Evolutionary conservation across 2,797 vertebrate genomes (phyloP).

Genomic region (Pipistrellus pygmaeus): DNA sequence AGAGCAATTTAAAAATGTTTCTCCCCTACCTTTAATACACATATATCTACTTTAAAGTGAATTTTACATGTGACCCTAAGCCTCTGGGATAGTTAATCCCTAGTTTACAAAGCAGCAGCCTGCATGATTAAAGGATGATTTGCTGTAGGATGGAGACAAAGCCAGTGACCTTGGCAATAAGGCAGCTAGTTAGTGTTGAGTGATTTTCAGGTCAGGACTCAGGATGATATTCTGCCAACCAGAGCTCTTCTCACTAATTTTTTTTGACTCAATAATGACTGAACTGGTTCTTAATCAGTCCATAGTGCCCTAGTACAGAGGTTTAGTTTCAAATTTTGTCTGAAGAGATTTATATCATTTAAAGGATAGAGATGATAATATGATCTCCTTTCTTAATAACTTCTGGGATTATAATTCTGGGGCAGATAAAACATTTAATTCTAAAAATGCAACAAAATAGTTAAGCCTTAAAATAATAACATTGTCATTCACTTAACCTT

Average conservation of each 20-base stretch:
- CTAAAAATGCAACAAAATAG: not conserved
- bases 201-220: conserved; percentile 46
- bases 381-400: not conserved
- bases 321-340: conserved; percentile 17
- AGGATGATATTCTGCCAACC: not conserved
- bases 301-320: not conserved
- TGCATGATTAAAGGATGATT: conserved; percentile 4
- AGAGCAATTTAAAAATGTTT: conserved; percentile 13
- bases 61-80: conserved; percentile 25
- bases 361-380: conserved; percentile 20
- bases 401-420: conserved; percentile 31
- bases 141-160: conserved; percentile 40
- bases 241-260: not conserved
- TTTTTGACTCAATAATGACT: not conserved
- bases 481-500: not conserved
- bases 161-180: conserved; percentile 54
- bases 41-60: conserved; percentile 7
- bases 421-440: not conserved
- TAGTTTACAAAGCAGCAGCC: conserved; percentile 13
- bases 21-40: not conserved
- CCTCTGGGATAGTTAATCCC: not conserved
- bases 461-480: not conserved
- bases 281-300: not conserved
- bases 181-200: conserved; percentile 4
- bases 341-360: not conserved